Evolutionary conservation across 92 coral and sea anemone genomes (phyloP).

Genomic region (Zoanthus gigantus): DNA sequence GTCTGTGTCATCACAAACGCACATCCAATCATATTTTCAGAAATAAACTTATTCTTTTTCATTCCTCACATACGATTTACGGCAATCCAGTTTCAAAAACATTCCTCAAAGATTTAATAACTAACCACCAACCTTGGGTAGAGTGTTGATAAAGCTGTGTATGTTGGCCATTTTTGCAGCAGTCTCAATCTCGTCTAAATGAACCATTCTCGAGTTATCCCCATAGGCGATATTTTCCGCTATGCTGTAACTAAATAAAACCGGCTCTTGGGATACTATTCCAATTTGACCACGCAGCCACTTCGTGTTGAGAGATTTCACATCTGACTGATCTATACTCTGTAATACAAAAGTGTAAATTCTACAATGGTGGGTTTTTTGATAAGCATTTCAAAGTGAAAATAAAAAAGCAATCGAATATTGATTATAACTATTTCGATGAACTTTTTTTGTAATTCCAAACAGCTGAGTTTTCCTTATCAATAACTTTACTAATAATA

Average conservation of each 20-base stretch:
- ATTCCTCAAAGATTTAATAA: background rate
- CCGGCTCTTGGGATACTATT: constrained; percentile 95
- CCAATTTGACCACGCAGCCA: constrained; percentile 94
- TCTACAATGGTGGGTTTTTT: background rate
- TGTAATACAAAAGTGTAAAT: constrained; percentile 1
- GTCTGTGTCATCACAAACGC: no score
- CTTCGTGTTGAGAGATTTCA: constrained; percentile 80
- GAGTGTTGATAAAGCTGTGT: constrained; percentile 80
- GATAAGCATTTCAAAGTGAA: background rate
- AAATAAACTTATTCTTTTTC: no score
- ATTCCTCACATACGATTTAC: no score
- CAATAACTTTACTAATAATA: background rate
- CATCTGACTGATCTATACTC: constrained; percentile 80
- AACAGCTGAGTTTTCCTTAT: no score
- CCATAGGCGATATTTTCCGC: constrained; percentile 97
- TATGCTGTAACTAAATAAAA: constrained; percentile 87
- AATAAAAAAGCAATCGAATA: background rate
- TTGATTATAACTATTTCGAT: background rate
- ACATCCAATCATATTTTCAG: no score
- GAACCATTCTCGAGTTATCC: constrained; percentile 82
- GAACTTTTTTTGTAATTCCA: no score
- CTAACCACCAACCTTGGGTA: constrained; percentile 77
- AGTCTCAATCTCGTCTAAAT: constrained; percentile 79
- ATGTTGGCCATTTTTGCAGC: constrained; percentile 94
- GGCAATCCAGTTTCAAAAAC: background rate